Evolutionary conservation across 2,888 invertebrate genomes (phyloP), one percentile per base, ranked within the genome.

Genomic region (Acheta domesticus): DNA sequence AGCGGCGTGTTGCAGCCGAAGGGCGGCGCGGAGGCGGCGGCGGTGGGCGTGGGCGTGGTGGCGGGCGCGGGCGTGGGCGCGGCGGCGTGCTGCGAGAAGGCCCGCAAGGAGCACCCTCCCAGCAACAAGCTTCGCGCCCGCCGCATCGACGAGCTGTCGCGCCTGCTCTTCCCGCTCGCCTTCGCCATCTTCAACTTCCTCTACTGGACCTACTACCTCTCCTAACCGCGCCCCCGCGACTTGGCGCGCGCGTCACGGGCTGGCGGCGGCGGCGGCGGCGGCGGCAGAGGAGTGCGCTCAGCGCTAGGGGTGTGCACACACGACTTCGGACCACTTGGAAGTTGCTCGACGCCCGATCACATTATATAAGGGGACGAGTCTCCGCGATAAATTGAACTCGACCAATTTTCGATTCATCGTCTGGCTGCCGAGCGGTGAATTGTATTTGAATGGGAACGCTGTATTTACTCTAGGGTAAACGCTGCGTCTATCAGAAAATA

Each of bases 121-220:
- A 21, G 74, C 77, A 80, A 83, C 79, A 83, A 84, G 79, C 82
- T 83, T 16, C 82, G 84, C 80, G 86, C 86, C 19, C 83, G 86
- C 73, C 83, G 84, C 79, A 88, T 88, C 77, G 88, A 88, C 83
- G 87, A 87, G 81, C 84, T 86, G 78, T 87, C 87, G 79, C 84
- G 88, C 79, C 84, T 87, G 77, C 83, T 84, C 77, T 88, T 88
- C 82, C 88, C 88, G 5, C 80, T 87, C 49, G 84, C 86, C 19
- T 88, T 88, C 82, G 85, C 86, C 75, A 81, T 87, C 75, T 88
- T 88, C 84, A 88, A 88, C 83, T 83, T 86, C 75, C 83, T 86
- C 81, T 88, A 88, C 84, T 88, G 88, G 88, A 85, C 86, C 12
- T 88, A 88, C 83, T 88, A 88, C 80, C 82, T 85, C 49, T 79